A percentile compares a stretch with the other conserved stretches of the same genome.
These are phyloP conservation scores for Branchinecta lynchi DNA, from an alignment of 1,140 invertebrate genomes.

Conservation along the genomic window DNA sequence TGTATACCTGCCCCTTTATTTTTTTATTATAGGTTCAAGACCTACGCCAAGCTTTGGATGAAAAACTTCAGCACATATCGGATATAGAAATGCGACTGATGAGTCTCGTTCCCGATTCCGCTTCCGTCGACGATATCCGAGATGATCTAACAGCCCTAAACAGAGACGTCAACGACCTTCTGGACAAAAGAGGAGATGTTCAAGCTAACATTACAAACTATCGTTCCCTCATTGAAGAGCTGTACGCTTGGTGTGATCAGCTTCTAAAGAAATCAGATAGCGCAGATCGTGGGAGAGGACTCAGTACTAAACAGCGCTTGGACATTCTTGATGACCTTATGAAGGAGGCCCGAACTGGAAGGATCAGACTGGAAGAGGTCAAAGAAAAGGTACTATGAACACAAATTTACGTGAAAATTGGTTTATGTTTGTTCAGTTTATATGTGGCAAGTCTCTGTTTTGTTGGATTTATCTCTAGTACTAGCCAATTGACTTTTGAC, in stretches of 20 bases:
- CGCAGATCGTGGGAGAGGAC: slow-evolving; percentile 61
- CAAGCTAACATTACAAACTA: slow-evolving; percentile 63
- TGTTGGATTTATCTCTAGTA: background rate
- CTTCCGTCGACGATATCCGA: background rate
- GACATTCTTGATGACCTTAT: slow-evolving; percentile 48
- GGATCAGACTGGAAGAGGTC: slow-evolving; percentile 25
- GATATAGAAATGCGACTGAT: slow-evolving; percentile 7
- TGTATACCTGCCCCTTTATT: background rate
- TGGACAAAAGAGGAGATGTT: slow-evolving; percentile 54
- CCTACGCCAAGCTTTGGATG: background rate
- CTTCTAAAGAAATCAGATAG: slow-evolving; percentile 59
- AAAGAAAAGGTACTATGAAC: slow-evolving; percentile 43
- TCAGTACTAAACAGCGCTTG: slow-evolving; percentile 62
- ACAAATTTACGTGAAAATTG: slow-evolving; percentile 45
- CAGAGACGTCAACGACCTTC: slow-evolving; percentile 41
- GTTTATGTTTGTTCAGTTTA: background rate
- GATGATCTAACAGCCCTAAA: background rate
- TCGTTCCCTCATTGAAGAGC: slow-evolving; percentile 47
- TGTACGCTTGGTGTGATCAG: slow-evolving; percentile 61
- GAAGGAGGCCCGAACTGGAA: slow-evolving; percentile 44
- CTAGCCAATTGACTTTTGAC: background rate
- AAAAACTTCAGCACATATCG: background rate
- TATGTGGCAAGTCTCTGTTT: slow-evolving; percentile 11
- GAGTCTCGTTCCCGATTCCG: background rate
- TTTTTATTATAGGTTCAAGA: background rate